Conservation (phyloP, 2,113 vertebrate species). For the Pterocles orientalis region DNA sequence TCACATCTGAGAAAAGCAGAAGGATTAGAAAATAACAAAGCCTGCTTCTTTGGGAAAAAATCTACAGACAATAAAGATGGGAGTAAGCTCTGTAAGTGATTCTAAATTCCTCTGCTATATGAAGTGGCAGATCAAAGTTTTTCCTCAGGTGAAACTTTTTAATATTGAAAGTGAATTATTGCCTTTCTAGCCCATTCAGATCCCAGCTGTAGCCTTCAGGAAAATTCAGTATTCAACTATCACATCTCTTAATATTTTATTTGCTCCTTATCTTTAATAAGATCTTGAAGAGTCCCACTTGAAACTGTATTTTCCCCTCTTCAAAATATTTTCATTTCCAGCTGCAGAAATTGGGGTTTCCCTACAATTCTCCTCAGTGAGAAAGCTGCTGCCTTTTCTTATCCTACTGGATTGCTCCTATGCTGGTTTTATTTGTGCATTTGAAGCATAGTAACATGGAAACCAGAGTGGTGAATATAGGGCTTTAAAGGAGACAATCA, state of each 20-base stretch:
- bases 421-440: background rate
- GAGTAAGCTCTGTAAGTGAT: background rate
- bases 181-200: conserved; percentile 1
- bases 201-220: background rate
- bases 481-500: background rate
- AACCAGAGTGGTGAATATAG: background rate
- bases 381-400: background rate
- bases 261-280: background rate
- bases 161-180: conserved; percentile 5
- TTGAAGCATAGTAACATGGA: background rate
- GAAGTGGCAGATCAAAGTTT: background rate
- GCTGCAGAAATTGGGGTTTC: background rate
- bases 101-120: conserved; percentile 17
- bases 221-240: conserved; percentile 7
- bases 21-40: conserved; percentile 27
- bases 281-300: background rate
- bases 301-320: background rate
- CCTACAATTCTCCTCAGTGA: background rate
- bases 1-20: conserved; percentile 15
- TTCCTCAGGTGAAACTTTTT: background rate
- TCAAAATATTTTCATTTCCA: background rate
- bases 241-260: conserved; percentile 7
- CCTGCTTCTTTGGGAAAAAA: background rate
- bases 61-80: background rate
- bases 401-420: background rate